Conservation (phyloP, 2,797 vertebrate genomes). For the Coendou prehensilis region DNA sequence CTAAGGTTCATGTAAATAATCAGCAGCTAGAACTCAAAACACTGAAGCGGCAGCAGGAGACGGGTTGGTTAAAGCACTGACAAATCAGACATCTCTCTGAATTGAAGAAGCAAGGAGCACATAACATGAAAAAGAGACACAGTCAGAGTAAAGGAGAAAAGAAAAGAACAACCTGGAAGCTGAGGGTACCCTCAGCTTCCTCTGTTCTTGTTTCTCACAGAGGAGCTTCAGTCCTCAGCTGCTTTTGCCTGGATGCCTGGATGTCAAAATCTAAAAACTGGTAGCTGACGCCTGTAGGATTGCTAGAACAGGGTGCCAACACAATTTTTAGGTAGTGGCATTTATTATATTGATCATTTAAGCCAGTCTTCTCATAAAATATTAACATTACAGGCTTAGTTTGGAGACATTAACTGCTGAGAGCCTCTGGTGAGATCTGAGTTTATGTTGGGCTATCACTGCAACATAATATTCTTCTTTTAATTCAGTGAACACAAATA, state of each 20-base stretch:
- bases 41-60: not conserved
- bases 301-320: not conserved
- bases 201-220: not conserved
- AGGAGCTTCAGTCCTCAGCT: not conserved
- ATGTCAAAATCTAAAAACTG: constrained; percentile 60
- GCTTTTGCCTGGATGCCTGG: not conserved
- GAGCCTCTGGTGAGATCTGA: constrained; percentile 71
- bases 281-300: not conserved
- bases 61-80: not conserved
- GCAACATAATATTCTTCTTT: constrained; percentile 71
- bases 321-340: not conserved
- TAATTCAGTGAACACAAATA: constrained; percentile 46
- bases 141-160: not conserved
- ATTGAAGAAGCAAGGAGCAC: not conserved
- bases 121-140: not conserved
- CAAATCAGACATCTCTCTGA: constrained; percentile 29
- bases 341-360: constrained; percentile 76
- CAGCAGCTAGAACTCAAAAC: constrained; percentile 20
- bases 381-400: constrained; percentile 75
- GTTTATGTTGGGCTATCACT: constrained; percentile 1
- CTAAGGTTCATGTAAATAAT: not conserved
- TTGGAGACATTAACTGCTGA: constrained; percentile 74
- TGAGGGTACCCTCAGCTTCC: not conserved
- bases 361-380: constrained; percentile 70
- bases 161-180: not conserved